A percentile compares a stretch with the other conserved stretches of the same genome.
Conservation (phyloP, 37 sponge, comb jelly and placozoan species). For the Beroe ovata region DNA sequence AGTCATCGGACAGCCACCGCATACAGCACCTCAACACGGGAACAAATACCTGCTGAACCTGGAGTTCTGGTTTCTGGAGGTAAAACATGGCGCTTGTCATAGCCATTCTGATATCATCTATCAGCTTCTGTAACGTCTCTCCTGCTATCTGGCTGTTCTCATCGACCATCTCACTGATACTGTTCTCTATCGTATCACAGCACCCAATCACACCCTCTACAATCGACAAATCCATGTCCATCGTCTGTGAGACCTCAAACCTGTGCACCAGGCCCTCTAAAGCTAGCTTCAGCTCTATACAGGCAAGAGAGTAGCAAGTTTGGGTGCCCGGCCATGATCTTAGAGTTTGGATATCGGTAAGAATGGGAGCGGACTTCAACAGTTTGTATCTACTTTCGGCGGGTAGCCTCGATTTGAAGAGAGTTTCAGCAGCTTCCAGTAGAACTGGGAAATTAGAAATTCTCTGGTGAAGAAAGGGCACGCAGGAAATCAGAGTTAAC, state of each 20-base stretch:
- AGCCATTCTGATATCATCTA: conserved; percentile 34
- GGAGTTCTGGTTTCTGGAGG: background rate
- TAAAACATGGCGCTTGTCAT: conserved; percentile 41
- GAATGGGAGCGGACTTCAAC: background rate
- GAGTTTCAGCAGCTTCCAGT: background rate
- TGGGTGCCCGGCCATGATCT: background rate
- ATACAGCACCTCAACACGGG: background rate
- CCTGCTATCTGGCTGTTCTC: conserved; percentile 6
- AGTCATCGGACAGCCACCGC: conserved; percentile 37
- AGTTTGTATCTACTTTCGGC: background rate
- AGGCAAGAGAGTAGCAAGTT: background rate
- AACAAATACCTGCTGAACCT: background rate
- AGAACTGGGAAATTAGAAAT: background rate
- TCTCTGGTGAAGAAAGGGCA: background rate
- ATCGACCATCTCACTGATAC: conserved; percentile 24
- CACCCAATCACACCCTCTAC: background rate
- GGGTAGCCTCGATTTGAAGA: background rate
- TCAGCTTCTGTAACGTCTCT: background rate
- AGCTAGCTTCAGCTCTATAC: conserved; percentile 39
- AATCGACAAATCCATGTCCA: too few relatives aligned
- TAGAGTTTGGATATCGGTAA: background rate
- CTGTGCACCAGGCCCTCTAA: conserved; percentile 6
- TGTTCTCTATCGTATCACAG: conserved; percentile 17
- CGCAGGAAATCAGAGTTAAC: background rate
- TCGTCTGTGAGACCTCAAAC: conserved; percentile 2